Evolutionary conservation across 2,888 invertebrate genomes (phyloP).

Genomic region (Germaria angustata): DNA sequence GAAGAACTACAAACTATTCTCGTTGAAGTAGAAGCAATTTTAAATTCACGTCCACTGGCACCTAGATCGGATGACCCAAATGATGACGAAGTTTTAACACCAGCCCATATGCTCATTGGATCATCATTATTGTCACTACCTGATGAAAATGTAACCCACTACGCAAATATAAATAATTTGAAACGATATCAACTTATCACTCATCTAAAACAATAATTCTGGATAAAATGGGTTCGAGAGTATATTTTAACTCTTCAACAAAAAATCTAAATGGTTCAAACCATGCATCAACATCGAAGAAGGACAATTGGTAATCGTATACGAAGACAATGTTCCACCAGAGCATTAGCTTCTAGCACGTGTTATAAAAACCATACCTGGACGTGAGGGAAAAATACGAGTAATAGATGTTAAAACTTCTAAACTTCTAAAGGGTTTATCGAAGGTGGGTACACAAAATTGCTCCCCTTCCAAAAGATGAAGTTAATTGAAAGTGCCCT

Average conservation of each 20-base stretch:
- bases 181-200: conserved; percentile 57
- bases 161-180: conserved; percentile 7
- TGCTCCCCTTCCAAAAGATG: conserved; percentile 26
- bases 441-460: conserved; percentile 43
- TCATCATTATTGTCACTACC: conserved; percentile 42
- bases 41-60: conserved; percentile 69
- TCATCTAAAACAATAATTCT: conserved; percentile 52
- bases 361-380: conserved; percentile 12
- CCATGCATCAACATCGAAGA: conserved; percentile 39
- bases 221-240: conserved; percentile 54
- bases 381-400: conserved; percentile 38
- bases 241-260: conserved; percentile 53
- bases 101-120: conserved; percentile 64
- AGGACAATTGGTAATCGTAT: conserved; percentile 53
- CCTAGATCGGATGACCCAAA: conserved; percentile 65
- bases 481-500: conserved; percentile 11
- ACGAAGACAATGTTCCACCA: conserved; percentile 61
- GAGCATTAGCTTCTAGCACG: conserved; percentile 60
- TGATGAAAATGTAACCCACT: conserved; percentile 18
- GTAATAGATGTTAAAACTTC: conserved; percentile 51
- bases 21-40: conserved; percentile 6
- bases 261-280: conserved; percentile 49
- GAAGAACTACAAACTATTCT: conserved; percentile 65
- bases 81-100: conserved; percentile 65
- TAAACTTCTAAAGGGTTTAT: conserved; percentile 28